Evolutionary conservation across 2,113 vertebrate genomes (phyloP), one percentile per base, ranked within the genome.

Genomic region (Catharus minimus): DNA sequence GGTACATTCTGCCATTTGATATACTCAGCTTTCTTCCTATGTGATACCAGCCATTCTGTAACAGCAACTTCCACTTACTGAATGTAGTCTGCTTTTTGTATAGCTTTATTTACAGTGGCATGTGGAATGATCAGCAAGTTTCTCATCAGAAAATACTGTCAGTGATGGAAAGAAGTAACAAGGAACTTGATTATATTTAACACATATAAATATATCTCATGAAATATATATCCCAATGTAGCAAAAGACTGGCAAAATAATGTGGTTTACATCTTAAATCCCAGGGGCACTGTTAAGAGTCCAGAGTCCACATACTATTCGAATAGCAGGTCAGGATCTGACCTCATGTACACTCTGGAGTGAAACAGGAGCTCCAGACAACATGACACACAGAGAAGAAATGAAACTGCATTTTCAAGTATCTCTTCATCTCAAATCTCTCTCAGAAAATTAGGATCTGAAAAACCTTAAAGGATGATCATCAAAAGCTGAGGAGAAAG

Each of bases 401-500:
- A 23, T 13, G n/a, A 68, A 49, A 79, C 33, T 61, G 61, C 27
- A 12, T 55, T 82, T 91, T 85, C 43, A 88, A 89, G 12, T 69
- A 69, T 49, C 71, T 76, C 46, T 69, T 82, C 16, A 61, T 39
- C 36, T 46, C 12, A 15, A 77, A 76, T 66, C 7, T 76, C 65
- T 43, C 62, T 78, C 21, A 69, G 46, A 92, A 60, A 53, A 77
- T 50, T 38, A 69, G 64, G 32, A 93, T 76, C 64, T 46, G 55
- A 76, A 90, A 82, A 91, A 53, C 20, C 62, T 91, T 86, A 41
- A 82, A 90, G 43, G 26, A 24, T 33, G 26, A 69, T 88, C 55
- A 77, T 73, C 55, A 88, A 90, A 89, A 78, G 32, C 30, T 15
- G 13, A 60, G 60, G 15, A 43, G 72, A 75, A 77, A 75, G 61